phyloP scores from a whole-genome alignment of 2,888 invertebrate genomes.

The Pheosia tremula region DNA sequence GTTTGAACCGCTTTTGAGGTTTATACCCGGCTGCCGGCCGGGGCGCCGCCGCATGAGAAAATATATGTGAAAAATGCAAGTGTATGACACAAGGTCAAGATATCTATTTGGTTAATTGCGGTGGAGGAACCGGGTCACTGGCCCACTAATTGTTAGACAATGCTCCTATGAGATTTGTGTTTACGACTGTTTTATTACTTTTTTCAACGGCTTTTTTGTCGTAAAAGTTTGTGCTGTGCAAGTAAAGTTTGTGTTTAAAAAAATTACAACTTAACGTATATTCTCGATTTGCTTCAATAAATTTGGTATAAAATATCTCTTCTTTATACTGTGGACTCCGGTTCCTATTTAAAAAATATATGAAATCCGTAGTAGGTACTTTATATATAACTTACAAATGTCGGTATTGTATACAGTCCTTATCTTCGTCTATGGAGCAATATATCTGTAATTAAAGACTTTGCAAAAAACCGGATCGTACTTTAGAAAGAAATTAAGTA shows the following conservation, averaged over 20 bases:
- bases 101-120: neutral
- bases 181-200: neutral
- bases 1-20: neutral
- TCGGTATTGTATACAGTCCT: too few species aligned
- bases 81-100: neutral
- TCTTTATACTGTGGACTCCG: too few species aligned
- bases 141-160: neutral
- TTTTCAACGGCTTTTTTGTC: neutral
- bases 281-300: too few species aligned
- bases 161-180: neutral
- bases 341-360: too few species aligned
- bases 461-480: too few species aligned
- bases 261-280: neutral
- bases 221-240: neutral
- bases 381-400: too few species aligned
- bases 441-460: too few species aligned
- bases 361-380: too few species aligned
- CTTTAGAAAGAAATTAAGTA: too few species aligned
- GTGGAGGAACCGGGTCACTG: neutral
- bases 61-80: constrained; percentile 1
- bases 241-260: neutral
- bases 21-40: neutral
- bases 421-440: too few species aligned
- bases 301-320: too few species aligned
- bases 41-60: neutral